Evolutionary conservation across 2,113 vertebrate genomes (phyloP).

Genomic region (Phyllostomus hastatus): DNA sequence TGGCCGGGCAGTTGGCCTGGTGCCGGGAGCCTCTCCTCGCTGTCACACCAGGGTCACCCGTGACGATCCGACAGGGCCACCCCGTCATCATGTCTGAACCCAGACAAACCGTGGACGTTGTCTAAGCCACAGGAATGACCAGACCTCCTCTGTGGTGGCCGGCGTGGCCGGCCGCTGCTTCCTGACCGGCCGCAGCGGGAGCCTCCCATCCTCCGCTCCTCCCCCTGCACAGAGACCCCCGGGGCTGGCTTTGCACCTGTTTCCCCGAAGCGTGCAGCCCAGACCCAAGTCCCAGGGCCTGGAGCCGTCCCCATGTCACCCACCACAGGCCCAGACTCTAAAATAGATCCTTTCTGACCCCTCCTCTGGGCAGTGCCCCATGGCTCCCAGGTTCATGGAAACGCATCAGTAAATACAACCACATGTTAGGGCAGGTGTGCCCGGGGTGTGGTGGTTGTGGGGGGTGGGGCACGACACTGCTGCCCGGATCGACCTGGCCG

Average conservation of each 20-base stretch:
- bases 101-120: not conserved
- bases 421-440: rapidly evolving
- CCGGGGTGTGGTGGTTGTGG: not conserved
- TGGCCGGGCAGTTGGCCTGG: rapidly evolving
- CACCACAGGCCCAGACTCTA: not conserved
- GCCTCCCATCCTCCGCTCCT: no score
- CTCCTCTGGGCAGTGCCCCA: not conserved
- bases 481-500: not conserved
- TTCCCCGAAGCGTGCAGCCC: not conserved
- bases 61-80: not conserved
- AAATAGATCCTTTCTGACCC: not conserved
- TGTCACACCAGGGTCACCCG: no score
- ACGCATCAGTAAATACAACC: rapidly evolving
- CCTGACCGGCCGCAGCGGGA: not conserved
- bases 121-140: not conserved
- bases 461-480: rapidly evolving
- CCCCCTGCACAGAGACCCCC: not conserved
- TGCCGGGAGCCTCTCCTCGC: no score
- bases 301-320: no score
- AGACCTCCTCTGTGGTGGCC: rapidly evolving
- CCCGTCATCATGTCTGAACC: not conserved
- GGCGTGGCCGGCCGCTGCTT: rapidly evolving
- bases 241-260: rapidly evolving
- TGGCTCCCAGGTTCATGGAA: rapidly evolving
- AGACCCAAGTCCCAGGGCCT: no score